phyloP scores from a whole-genome alignment of 1,140 invertebrate species.

The Thaumatotibia leucotreta region DNA sequence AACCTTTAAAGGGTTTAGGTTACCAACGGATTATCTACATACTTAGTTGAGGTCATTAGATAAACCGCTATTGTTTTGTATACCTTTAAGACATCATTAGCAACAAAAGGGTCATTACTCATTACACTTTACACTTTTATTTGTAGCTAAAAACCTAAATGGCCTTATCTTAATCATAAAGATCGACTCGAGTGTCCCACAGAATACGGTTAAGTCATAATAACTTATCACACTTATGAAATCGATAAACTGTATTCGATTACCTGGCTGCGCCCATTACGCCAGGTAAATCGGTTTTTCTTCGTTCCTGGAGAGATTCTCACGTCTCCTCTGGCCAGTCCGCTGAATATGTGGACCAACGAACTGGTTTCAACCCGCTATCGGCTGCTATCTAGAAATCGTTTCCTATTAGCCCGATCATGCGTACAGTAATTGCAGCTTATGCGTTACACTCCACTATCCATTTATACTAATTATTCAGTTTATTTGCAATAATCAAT shows the following conservation, averaged over 20 bases:
- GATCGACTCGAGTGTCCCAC: background rate
- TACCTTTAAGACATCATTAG: background rate
- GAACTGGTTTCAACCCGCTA: slow-evolving; percentile 68
- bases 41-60: background rate
- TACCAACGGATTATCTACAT: background rate
- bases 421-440: slow-evolving; percentile 58
- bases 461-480: slow-evolving; percentile 10
- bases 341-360: slow-evolving; percentile 68
- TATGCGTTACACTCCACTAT: slow-evolving; percentile 31
- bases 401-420: slow-evolving; percentile 68
- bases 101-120: background rate
- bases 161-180: background rate
- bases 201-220: background rate
- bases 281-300: slow-evolving; percentile 39
- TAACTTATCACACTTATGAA: background rate
- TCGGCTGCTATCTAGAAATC: slow-evolving; percentile 62
- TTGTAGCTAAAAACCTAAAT: no score
- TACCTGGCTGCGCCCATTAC: background rate
- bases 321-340: slow-evolving; percentile 59
- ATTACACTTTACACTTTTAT: background rate
- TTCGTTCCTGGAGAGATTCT: slow-evolving; percentile 61
- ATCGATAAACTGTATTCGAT: background rate
- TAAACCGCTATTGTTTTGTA: background rate
- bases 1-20: background rate
- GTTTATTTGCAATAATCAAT: slow-evolving; percentile 9